A percentile compares a stretch with the other conserved stretches of the same genome.
Conservation (phyloP, 2,113 vertebrate species). For the Paraplagusia blochii region DNA sequence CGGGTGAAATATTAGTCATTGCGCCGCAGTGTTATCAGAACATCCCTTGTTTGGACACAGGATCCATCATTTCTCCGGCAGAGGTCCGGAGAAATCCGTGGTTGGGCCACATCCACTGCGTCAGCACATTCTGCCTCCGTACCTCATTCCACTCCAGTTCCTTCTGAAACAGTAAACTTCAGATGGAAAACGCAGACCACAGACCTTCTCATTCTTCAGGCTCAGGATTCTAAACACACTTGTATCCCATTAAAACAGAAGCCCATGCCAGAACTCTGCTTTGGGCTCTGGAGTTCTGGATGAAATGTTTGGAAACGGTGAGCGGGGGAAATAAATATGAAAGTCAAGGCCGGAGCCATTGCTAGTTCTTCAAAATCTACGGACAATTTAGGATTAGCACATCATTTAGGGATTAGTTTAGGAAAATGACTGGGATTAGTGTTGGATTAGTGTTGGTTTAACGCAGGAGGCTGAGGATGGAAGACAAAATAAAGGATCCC, state of each 20-base stretch:
- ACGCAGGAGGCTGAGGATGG: background rate
- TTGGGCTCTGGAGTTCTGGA: too few relatives aligned
- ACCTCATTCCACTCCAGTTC: constrained; percentile 35
- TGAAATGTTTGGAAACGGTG: background rate
- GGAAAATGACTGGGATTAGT: too few relatives aligned
- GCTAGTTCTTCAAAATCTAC: too few relatives aligned
- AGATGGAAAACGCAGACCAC: constrained; percentile 48
- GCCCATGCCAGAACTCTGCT: constrained; percentile 9
- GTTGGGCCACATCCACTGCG: constrained; percentile 40
- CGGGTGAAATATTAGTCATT: too few relatives aligned
- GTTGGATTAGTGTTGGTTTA: too few relatives aligned
- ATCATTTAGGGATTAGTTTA: constrained; percentile 6
- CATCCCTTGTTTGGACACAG: constrained; percentile 28
- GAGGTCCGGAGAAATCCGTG: constrained; percentile 50
- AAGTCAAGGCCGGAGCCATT: background rate
- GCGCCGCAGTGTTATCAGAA: constrained; percentile 24
- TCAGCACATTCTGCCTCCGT: constrained; percentile 54
- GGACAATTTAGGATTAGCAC: background rate
- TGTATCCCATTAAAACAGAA: constrained; percentile 9
- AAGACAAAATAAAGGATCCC: constrained; percentile 3
- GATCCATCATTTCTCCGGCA: constrained; percentile 31
- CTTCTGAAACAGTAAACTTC: constrained; percentile 27
- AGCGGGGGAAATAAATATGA: background rate
- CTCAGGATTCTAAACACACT: constrained; percentile 25
- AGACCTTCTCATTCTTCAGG: constrained; percentile 5